Percentiles rank a stretch among this genome's conserved stretches.
These are phyloP conservation scores for Zaprionus obscuricornis DNA, from an alignment of 2,888 invertebrate species.

Conservation along the genomic window DNA sequence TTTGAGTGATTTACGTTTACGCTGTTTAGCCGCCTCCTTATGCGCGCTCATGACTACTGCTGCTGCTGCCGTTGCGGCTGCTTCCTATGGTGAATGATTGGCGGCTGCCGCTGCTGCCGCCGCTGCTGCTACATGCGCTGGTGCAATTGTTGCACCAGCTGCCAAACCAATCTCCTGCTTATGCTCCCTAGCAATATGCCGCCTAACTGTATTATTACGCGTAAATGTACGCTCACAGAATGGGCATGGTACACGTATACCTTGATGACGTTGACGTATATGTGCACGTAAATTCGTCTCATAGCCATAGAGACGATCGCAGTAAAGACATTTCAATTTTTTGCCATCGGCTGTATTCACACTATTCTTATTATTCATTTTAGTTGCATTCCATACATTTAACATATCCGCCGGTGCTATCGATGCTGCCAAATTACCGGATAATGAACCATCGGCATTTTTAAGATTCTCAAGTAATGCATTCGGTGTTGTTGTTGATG, in stretches of 20 bases:
- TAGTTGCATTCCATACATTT: constrained; percentile 86
- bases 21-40: constrained; percentile 80
- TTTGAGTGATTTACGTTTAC: constrained; percentile 82
- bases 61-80: constrained; percentile 83
- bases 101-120: constrained; percentile 81
- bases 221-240: constrained; percentile 96
- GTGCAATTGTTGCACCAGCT: constrained; percentile 76
- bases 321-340: constrained; percentile 95
- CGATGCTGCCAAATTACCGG: constrained; percentile 82
- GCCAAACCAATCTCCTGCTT: constrained; percentile 86
- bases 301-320: constrained; percentile 95
- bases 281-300: constrained; percentile 96
- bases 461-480: constrained; percentile 82
- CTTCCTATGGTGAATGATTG: constrained; percentile 84
- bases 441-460: constrained; percentile 79
- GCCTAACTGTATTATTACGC: constrained; percentile 95
- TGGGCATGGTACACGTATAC: constrained; percentile 95
- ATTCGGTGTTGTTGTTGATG: constrained; percentile 85
- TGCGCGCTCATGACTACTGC: constrained; percentile 82
- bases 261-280: constrained; percentile 95
- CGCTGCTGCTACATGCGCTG: constrained; percentile 79
- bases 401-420: constrained; percentile 85
- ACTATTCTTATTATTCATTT: constrained; percentile 88
- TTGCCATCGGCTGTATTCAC: constrained; percentile 94
- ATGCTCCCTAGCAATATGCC: constrained; percentile 95